Percentiles rank a stretch among this genome's conserved stretches.
Conservation (phyloP, 1,140 invertebrate species). For the Pogonus chalceus region DNA sequence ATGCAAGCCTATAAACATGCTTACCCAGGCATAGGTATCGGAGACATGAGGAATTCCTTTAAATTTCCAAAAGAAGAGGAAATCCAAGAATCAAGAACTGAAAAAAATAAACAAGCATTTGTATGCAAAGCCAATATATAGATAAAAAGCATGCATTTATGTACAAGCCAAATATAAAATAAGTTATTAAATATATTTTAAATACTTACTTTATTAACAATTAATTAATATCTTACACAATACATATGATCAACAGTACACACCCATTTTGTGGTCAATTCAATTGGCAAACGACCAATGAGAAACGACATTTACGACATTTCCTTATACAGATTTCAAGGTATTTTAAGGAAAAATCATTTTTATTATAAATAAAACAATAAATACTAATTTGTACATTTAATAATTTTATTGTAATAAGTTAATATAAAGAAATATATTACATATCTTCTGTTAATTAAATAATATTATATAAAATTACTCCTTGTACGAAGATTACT, state of each 20-base stretch:
- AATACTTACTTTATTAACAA: constrained; percentile 4
- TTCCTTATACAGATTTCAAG: background rate
- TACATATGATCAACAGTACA: background rate
- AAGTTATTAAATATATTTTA: background rate
- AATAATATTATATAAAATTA: too few species aligned
- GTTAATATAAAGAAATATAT: too few species aligned
- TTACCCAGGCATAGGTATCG: constrained; percentile 34
- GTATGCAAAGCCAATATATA: background rate
- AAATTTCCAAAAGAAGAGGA: background rate
- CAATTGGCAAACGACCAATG: background rate
- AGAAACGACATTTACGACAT: background rate
- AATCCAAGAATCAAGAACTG: background rate
- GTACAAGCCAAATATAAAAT: background rate
- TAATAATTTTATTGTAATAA: too few species aligned
- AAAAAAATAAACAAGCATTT: constrained; percentile 4
- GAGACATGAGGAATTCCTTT: constrained; percentile 24
- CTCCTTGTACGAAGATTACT: too few species aligned
- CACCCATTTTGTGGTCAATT: constrained; percentile 1
- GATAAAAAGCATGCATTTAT: background rate
- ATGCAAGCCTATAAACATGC: too few species aligned
- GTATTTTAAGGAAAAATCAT: too few species aligned
- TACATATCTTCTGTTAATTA: too few species aligned
- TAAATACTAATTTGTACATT: too few species aligned
- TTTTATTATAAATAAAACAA: too few species aligned
- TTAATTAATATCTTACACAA: background rate